These are phyloP conservation scores for Mycalesis mineus DNA, from an alignment of 2,888 invertebrate species.

Conservation along the genomic window DNA sequence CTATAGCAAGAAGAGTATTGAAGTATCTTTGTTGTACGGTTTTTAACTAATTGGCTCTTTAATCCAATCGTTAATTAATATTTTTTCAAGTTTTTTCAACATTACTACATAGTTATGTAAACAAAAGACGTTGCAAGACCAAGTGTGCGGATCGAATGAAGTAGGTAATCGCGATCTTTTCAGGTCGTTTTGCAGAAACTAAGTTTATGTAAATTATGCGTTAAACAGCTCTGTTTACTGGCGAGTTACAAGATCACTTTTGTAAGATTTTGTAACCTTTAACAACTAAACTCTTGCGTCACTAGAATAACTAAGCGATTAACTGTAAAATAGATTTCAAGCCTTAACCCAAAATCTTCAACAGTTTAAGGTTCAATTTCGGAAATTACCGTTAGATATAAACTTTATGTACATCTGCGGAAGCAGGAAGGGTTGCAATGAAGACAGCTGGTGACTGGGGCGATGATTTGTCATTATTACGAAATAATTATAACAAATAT, in stretches of 20 bases:
- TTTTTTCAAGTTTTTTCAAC: not conserved
- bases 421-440: no score
- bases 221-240: not conserved
- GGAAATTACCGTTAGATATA: no score
- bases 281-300: slow-evolving; percentile 8
- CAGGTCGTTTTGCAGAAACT: not conserved
- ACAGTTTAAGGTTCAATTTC: no score
- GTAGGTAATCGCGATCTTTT: not conserved
- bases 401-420: no score
- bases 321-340: slow-evolving; percentile 2
- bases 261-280: slow-evolving; percentile 6
- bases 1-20: no score
- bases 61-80: no score
- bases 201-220: not conserved
- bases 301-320: slow-evolving; percentile 9
- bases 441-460: no score
- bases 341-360: not conserved
- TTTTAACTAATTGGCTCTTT: no score
- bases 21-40: no score
- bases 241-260: not conserved
- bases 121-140: not conserved
- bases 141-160: not conserved
- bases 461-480: no score
- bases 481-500: no score
- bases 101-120: not conserved